Evolutionary conservation across 1,140 invertebrate genomes (phyloP), one percentile per base, ranked within the genome.

Genomic region (Aphidius gifuensis): DNA sequence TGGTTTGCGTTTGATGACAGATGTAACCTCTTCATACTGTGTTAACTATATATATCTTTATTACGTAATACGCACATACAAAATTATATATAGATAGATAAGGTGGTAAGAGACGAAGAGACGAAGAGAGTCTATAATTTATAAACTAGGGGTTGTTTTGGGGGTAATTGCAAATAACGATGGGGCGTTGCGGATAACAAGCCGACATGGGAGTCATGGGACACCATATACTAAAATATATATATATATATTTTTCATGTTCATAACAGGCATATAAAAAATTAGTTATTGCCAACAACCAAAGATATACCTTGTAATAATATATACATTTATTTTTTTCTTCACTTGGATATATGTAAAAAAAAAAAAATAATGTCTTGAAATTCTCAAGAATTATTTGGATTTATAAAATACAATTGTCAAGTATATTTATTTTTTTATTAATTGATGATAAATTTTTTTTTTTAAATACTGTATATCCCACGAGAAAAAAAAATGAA

Each of bases 131-230:
- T 32, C 76, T 79, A 78, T 79, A 79, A 80, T 80, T 80, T 80
- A 76, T 78, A 77, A 78, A 75, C 72, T 75, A 74, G 72, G 75
- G 76, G 75, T 73, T 80, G 76, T 80, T 79, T 80, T 79, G 72
- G 78, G 62, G 76, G 76, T 81, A 81, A 81, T 81, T 81, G 78
- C 76, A 75, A 77, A 80, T 81, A 79, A 80, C 77, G 78, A 76
- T 73, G 72, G 75, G 78, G 77, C 74, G 75, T 72, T 74, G 61
- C 74, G 74, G 76, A 78, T 80, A 80, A 80, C 79, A 77, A 80
- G 79, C 77, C 77, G 73, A 78, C 76, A 77, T 77, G 78, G 78
- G 79, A 80, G 79, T 77, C 71, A 80, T 72, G 74, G 71, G 75
- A 80, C 77, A 80, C 74, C 73, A 56, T 16, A 44, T 40, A 21